phyloP scores from a whole-genome alignment of 2,113 vertebrate species.

The Gasterosteus aculeatus region DNA sequence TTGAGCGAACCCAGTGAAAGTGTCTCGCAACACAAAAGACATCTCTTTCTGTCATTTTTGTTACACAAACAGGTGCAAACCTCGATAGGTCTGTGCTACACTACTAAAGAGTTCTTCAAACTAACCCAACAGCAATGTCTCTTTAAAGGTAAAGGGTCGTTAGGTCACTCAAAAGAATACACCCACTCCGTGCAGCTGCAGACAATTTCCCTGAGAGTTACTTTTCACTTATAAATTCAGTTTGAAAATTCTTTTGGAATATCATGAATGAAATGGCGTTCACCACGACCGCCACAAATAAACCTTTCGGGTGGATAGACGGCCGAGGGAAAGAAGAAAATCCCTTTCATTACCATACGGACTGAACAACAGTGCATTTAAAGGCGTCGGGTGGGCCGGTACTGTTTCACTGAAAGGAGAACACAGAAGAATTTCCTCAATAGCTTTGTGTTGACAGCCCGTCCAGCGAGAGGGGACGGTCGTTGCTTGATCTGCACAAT shows the following conservation, averaged over 20 bases:
- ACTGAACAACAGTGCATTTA: conserved; percentile 28
- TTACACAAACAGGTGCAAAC: background rate
- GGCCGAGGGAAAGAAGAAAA: conserved; percentile 5
- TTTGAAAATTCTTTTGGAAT: background rate
- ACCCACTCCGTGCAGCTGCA: background rate
- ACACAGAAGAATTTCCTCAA: conserved; percentile 72
- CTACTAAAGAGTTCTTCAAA: background rate
- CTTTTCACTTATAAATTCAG: background rate
- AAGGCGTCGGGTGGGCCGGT: conserved; percentile 27
- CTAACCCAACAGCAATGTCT: background rate
- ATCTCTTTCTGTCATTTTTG: background rate
- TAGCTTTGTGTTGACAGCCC: conserved; percentile 72
- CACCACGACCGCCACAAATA: background rate
- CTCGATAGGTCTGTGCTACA: background rate
- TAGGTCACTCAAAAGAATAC: background rate
- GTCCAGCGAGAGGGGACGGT: conserved; percentile 82
- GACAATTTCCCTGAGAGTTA: background rate
- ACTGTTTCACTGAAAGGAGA: conserved; percentile 55
- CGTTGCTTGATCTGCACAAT: conserved; percentile 91
- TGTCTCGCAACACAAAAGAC: background rate
- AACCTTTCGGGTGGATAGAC: background rate
- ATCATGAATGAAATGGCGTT: background rate
- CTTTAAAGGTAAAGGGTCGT: background rate
- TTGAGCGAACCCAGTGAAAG: background rate
- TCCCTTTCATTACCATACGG: conserved; percentile 7